phyloP scores from a whole-genome alignment of 1,140 invertebrate genomes.

The Procambarus virginalis region DNA sequence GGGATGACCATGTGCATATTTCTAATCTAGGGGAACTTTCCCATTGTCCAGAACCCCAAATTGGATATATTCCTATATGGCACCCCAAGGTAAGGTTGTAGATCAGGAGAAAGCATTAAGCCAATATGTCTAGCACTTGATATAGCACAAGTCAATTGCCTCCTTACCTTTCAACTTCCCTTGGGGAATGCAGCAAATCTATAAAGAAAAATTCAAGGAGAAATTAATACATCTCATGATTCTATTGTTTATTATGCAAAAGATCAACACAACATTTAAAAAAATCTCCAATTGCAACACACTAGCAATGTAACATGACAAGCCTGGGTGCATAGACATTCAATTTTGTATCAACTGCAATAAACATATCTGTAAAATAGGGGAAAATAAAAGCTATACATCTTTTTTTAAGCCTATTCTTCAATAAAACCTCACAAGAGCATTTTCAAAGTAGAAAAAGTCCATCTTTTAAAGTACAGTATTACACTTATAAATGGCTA shows the following conservation, averaged over 20 bases:
- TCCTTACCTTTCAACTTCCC: no score
- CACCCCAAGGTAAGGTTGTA: no score
- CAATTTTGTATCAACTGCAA: not conserved
- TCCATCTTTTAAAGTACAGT: not conserved
- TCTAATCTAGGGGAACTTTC: no score
- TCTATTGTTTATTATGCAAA: conserved; percentile 6
- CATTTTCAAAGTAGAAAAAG: conserved; percentile 3
- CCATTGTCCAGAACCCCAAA: no score
- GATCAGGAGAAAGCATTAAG: no score
- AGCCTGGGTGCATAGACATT: not conserved
- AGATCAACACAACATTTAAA: not conserved
- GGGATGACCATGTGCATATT: no score
- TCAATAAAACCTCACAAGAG: conserved; percentile 3
- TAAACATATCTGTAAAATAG: not conserved
- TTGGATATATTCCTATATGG: no score
- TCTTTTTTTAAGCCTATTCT: not conserved
- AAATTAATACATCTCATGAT: not conserved
- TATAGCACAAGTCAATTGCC: no score
- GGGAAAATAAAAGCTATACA: not conserved
- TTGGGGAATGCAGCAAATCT: no score
- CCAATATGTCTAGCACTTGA: no score
- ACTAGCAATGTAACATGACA: not conserved
- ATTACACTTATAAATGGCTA: not conserved
- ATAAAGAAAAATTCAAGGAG: not conserved
- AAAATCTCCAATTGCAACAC: not conserved